Conservation (phyloP, 2,113 vertebrate species). For the Calyptomena viridis region DNA sequence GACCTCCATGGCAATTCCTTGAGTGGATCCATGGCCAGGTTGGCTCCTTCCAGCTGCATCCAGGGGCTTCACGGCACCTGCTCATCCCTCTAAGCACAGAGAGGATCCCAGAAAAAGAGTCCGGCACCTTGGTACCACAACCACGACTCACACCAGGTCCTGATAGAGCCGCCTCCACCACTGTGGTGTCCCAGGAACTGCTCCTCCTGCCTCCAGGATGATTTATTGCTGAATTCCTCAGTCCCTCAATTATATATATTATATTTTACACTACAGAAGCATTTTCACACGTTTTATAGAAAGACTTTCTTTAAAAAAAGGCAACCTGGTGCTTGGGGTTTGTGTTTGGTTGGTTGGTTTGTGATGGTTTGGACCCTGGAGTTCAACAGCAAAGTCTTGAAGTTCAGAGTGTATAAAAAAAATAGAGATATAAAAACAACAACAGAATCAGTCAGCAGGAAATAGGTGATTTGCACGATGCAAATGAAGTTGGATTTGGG, state of each 20-base stretch:
- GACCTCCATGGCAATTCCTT: background rate
- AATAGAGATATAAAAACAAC: background rate
- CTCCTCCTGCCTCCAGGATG: background rate
- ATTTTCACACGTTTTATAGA: background rate
- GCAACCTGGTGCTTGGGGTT: constrained; percentile 61
- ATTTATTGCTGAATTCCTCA: constrained; percentile 56
- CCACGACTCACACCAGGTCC: background rate
- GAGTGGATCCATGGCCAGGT: background rate
- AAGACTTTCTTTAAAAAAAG: constrained; percentile 42
- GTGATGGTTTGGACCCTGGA: constrained; percentile 38
- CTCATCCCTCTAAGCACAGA: background rate
- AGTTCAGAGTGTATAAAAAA: background rate
- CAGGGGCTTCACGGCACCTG: background rate
- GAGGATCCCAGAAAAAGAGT: background rate
- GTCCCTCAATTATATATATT: background rate
- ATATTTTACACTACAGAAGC: background rate
- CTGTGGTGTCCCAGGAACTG: background rate
- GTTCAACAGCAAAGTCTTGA: constrained; percentile 19
- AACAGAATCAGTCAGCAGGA: constrained; percentile 29
- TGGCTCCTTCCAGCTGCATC: background rate
- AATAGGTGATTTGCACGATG: background rate
- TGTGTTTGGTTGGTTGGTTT: background rate
- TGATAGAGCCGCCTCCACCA: background rate
- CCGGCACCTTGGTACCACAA: background rate
- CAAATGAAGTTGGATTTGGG: background rate